Percentiles rank a stretch among this genome's conserved stretches.
phyloP scores from a whole-genome alignment of 2,797 vertebrate species.

The Chelonia mydas region DNA sequence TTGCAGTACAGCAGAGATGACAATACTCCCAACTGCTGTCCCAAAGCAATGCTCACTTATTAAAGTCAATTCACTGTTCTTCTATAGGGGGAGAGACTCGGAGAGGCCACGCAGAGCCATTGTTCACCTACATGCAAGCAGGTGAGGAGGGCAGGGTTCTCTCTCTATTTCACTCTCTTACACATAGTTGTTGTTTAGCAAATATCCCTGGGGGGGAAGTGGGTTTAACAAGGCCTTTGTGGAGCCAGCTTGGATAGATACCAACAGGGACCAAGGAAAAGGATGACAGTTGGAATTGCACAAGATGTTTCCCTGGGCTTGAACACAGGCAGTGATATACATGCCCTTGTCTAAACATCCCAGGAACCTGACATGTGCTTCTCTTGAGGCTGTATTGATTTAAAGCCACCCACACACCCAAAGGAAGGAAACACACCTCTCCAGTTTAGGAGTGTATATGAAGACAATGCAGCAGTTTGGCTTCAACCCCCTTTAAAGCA shows the following conservation, averaged over 20 bases:
- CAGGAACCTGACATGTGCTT: background rate
- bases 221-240: background rate
- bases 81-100: conserved; percentile 38
- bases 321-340: background rate
- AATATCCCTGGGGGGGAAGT: background rate
- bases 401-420: background rate
- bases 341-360: background rate
- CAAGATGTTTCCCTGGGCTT: background rate
- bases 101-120: conserved; percentile 51
- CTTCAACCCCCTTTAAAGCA: background rate
- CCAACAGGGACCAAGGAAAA: background rate
- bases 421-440: background rate
- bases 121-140: conserved; percentile 74
- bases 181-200: background rate
- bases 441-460: background rate
- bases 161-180: background rate
- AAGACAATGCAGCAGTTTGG: background rate
- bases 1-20: background rate
- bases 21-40: background rate
- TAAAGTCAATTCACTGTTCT: conserved; percentile 5
- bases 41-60: background rate
- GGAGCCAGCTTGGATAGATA: background rate
- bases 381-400: background rate
- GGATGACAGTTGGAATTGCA: background rate
- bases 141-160: conserved; percentile 42